Evolutionary conservation across 2,113 vertebrate species (phyloP).

Genomic region (Lethenteron camtschaticum): DNA sequence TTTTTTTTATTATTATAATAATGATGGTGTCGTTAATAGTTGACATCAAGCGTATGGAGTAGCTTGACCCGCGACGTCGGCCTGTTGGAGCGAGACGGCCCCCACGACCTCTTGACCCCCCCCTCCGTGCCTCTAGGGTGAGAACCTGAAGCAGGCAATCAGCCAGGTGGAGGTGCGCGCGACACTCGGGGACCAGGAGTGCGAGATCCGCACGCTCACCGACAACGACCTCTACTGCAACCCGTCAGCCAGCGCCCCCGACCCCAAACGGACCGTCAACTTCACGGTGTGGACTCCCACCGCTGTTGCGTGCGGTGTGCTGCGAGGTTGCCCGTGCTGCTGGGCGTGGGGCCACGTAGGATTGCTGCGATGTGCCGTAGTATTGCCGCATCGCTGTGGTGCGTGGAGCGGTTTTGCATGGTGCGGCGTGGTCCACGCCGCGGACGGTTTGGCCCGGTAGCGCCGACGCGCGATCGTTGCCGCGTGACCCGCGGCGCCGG

Average conservation of each 20-base stretch:
- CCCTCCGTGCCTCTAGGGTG: slow-evolving; percentile 23
- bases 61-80: background rate
- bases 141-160: slow-evolving; percentile 42
- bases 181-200: slow-evolving; percentile 31
- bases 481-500: slow-evolving; percentile 9
- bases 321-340: background rate
- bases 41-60: background rate
- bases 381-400: slow-evolving; percentile 10
- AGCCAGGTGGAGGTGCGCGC: slow-evolving; percentile 42
- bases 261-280: slow-evolving; percentile 21
- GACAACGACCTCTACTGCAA: slow-evolving; percentile 54
- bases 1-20: background rate
- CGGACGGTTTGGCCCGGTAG: background rate
- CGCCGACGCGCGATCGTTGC: background rate
- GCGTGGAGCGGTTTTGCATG: slow-evolving; percentile 15
- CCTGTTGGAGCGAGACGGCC: background rate
- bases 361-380: background rate
- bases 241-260: slow-evolving; percentile 30
- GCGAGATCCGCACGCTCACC: slow-evolving; percentile 52
- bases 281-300: slow-evolving; percentile 32
- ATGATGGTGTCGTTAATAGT: background rate
- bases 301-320: background rate
- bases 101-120: background rate
- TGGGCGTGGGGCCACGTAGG: background rate
- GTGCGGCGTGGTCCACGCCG: slow-evolving; percentile 7